Evolutionary conservation across 2,888 invertebrate genomes (phyloP).

Genomic region (Anaspis maculata): DNA sequence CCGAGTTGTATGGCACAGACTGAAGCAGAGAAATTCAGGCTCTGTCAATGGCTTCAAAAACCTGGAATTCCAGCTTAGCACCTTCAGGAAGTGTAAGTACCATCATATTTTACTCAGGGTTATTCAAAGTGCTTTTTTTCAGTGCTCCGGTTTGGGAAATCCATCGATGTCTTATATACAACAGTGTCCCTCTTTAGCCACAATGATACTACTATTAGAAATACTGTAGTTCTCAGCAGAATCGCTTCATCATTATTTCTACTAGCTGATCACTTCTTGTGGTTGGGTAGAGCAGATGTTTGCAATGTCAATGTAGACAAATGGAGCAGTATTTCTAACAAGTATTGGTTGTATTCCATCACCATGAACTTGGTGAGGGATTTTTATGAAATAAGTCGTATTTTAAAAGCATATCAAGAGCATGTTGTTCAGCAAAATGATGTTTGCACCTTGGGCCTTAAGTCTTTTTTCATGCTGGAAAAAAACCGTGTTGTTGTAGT

Average conservation of each 20-base stretch:
- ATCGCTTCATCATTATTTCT: conserved; percentile 71
- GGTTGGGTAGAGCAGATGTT: conserved; percentile 70
- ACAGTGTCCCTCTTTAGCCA: conserved; percentile 65
- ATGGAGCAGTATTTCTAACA: conserved; percentile 66
- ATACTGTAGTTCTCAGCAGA: conserved; percentile 70
- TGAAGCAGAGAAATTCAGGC: conserved; percentile 56
- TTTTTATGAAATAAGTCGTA: conserved; percentile 69
- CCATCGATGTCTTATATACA: conserved; percentile 70
- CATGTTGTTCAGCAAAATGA: conserved; percentile 36
- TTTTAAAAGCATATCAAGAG: conserved; percentile 53
- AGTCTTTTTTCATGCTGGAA: conserved; percentile 27
- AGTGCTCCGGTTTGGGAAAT: conserved; percentile 83
- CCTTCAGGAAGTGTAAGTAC: conserved; percentile 74
- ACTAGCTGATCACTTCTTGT: conserved; percentile 78
- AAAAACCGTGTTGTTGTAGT: conserved; percentile 61
- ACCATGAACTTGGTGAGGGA: conserved; percentile 73
- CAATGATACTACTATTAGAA: conserved; percentile 59
- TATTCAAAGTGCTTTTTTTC: too few species aligned
- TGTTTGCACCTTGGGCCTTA: conserved; percentile 20
- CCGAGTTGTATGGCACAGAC: conserved; percentile 69
- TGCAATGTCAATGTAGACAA: conserved; percentile 60
- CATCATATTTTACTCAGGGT: conserved; percentile 11
- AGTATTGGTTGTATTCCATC: conserved; percentile 79
- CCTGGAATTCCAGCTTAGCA: conserved; percentile 73
- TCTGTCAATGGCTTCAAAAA: conserved; percentile 69